Conservation (phyloP, 23 tunicate species). For the Trididemnum clinides region DNA sequence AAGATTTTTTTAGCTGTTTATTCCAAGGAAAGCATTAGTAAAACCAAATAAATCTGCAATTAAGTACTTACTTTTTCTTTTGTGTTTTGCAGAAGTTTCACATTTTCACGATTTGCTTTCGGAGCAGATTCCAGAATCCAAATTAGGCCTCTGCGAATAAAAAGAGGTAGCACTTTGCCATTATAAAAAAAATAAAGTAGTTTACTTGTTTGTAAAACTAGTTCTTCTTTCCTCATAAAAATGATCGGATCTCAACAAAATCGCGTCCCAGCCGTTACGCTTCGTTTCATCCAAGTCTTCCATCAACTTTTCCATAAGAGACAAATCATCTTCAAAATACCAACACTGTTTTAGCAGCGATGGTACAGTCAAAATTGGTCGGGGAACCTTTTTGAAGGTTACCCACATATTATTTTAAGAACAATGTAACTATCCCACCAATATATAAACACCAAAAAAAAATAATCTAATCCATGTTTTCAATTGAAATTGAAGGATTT, state of each 20-base stretch:
- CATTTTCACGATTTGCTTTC: constrained; percentile 59
- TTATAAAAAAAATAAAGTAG: not conserved
- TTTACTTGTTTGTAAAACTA: constrained; percentile 60
- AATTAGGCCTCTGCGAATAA: constrained; percentile 63
- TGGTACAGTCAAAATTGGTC: no score
- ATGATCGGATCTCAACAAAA: constrained; percentile 53
- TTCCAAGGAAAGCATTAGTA: no score
- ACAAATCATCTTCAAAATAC: constrained; percentile 67
- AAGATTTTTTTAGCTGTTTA: no score
- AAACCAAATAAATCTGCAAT: no score
- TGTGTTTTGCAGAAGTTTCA: constrained; percentile 36
- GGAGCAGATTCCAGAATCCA: constrained; percentile 69
- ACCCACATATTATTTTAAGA: no score
- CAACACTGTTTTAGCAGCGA: no score
- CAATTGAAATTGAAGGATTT: no score
- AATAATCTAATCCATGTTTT: no score
- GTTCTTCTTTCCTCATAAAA: constrained; percentile 74
- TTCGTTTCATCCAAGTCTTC: constrained; percentile 73
- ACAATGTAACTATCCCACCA: no score
- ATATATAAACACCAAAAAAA: no score
- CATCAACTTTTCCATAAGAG: constrained; percentile 64
- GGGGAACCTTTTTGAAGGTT: no score
- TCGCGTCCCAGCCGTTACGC: constrained; percentile 66
- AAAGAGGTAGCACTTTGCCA: not conserved
- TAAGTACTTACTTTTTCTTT: constrained; percentile 51